A percentile compares a stretch with the other conserved stretches of the same genome.
Evolutionary conservation across 2,113 vertebrate species (phyloP).

Genomic region (Actenoides hombroni): DNA sequence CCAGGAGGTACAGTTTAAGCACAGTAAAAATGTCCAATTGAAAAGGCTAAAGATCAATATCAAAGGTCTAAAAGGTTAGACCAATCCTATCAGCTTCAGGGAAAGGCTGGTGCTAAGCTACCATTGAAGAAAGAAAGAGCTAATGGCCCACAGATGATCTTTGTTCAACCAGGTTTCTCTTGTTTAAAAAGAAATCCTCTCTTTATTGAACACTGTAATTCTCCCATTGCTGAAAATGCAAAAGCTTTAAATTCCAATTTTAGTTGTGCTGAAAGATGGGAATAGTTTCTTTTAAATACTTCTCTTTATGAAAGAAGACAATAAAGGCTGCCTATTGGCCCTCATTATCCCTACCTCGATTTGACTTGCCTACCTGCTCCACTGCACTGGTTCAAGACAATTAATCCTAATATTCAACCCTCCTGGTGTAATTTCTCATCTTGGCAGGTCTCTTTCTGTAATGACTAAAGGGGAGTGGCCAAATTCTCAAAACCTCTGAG

Average conservation of each 20-base stretch:
- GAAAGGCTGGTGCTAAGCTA: neutral
- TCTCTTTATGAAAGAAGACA: conserved; percentile 81
- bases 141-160: neutral
- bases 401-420: conserved; percentile 98
- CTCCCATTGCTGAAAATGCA: conserved; percentile 63
- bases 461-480: conserved; percentile 89
- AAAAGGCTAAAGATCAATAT: conserved; percentile 57
- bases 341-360: conserved; percentile 87
- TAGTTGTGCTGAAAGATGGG: conserved; percentile 68
- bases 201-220: conserved; percentile 67
- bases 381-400: conserved; percentile 93
- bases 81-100: conserved; percentile 43
- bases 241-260: conserved; percentile 64
- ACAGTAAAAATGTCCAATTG: conserved; percentile 44
- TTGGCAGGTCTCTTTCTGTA: conserved; percentile 93
- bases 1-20: conserved; percentile 31
- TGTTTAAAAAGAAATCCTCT: conserved; percentile 35
- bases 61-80: conserved; percentile 52
- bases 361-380: conserved; percentile 88
- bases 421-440: conserved; percentile 93
- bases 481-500: conserved; percentile 76
- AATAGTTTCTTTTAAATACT: conserved; percentile 72
- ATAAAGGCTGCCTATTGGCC: conserved; percentile 80
- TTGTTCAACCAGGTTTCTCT: conserved; percentile 17
- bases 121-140: neutral